Percentiles rank a stretch among this genome's conserved stretches.
Conservation (phyloP, 1,140 invertebrate genomes). For the Metaphire vulgaris region DNA sequence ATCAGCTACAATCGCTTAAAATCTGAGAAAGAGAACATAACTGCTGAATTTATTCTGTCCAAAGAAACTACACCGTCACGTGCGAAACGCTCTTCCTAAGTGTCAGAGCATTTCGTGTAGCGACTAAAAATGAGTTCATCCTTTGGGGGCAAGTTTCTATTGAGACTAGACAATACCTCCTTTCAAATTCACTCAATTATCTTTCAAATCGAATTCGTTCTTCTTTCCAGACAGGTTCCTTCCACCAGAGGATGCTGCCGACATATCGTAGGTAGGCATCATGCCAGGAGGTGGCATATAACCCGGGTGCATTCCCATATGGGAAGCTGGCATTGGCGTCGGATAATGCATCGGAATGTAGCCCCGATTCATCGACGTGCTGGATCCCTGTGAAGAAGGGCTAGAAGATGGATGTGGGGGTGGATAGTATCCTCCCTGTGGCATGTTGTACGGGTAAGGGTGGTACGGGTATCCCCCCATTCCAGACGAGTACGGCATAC, state of each 20-base stretch:
- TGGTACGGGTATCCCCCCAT: background rate
- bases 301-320: background rate
- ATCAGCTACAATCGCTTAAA: too few relatives aligned
- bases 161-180: background rate
- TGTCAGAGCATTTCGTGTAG: too few relatives aligned
- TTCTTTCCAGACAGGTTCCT: background rate
- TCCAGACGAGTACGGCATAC: background rate
- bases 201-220: background rate
- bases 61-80: too few relatives aligned
- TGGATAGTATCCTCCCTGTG: background rate
- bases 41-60: too few relatives aligned
- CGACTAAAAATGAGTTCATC: too few relatives aligned
- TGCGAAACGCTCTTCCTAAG: too few relatives aligned
- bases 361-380: background rate
- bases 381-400: background rate
- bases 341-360: background rate
- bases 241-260: background rate
- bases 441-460: background rate
- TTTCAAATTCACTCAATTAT: background rate
- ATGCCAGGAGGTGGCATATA: background rate
- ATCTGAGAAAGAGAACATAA: too few relatives aligned
- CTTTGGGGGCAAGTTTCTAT: background rate
- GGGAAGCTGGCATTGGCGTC: background rate
- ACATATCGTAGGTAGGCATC: background rate
- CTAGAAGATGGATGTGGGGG: background rate